A percentile compares a stretch with the other conserved stretches of the same genome.
Evolutionary conservation across 2,113 vertebrate species (phyloP).

Genomic region (human (Homo sapiens)): DNA sequence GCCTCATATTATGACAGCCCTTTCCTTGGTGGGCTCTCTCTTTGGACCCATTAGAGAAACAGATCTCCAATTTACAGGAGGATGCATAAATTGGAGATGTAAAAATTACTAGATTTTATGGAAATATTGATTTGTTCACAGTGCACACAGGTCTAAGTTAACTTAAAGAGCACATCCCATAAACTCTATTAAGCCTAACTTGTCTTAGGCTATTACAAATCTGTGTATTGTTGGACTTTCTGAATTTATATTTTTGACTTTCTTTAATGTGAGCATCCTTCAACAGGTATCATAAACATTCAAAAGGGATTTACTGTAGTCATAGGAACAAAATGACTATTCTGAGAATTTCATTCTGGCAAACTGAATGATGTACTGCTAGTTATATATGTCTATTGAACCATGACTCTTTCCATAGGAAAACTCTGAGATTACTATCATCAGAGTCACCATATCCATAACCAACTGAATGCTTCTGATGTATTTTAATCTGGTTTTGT

Average conservation of each 20-base stretch:
- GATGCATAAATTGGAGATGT: neutral
- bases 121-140: neutral
- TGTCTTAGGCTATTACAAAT: neutral
- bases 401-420: neutral
- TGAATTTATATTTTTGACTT: neutral
- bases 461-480: neutral
- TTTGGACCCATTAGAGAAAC: constrained; percentile 40
- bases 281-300: neutral
- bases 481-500: neutral
- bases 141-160: neutral
- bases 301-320: neutral
- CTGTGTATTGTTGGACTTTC: neutral
- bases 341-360: neutral
- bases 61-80: constrained; percentile 6
- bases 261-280: neutral
- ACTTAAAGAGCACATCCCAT: neutral
- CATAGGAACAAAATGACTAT: neutral
- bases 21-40: constrained; percentile 43
- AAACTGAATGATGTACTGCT: neutral
- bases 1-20: constrained; percentile 49
- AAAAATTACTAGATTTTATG: constrained; percentile 50
- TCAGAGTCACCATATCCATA: neutral
- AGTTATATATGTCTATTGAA: neutral
- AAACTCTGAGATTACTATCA: neutral
- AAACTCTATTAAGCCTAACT: neutral